phyloP scores from a whole-genome alignment of 2,888 invertebrate genomes.

The Graphium colonna region DNA sequence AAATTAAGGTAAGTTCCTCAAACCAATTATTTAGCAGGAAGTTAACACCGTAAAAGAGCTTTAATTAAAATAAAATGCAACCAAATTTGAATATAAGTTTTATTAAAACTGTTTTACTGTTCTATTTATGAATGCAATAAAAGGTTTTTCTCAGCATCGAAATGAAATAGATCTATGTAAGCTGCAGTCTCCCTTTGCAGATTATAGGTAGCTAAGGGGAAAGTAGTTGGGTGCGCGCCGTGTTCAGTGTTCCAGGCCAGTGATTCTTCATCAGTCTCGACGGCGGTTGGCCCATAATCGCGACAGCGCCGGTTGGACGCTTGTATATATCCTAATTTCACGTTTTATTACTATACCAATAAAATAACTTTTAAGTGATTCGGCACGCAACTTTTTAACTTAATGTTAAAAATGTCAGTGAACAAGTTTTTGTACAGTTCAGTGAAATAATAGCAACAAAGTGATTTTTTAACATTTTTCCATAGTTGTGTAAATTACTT shows the following conservation, averaged over 20 bases:
- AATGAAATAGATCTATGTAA: conserved; percentile 2
- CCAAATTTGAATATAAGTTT: too few species aligned
- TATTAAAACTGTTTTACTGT: too few species aligned
- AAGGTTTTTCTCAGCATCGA: not conserved
- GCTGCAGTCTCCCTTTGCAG: conserved; percentile 23
- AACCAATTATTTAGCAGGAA: too few species aligned
- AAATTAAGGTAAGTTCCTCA: too few species aligned
- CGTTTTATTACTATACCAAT: too few species aligned
- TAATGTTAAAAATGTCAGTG: too few species aligned
- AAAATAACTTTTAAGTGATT: too few species aligned
- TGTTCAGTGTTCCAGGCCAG: conserved; percentile 73
- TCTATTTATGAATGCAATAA: too few species aligned
- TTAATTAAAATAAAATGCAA: too few species aligned
- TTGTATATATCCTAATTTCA: conserved; percentile 12
- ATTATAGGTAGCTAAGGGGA: conserved; percentile 30
- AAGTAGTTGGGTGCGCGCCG: conserved; percentile 47
- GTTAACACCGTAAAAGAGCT: too few species aligned
- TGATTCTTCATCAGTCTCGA: conserved; percentile 57
- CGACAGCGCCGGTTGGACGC: conserved; percentile 28
- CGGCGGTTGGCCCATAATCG: conserved; percentile 48
- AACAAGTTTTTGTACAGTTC: not conserved
- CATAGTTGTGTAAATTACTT: not conserved
- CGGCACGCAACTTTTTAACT: too few species aligned
- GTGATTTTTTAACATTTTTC: conserved; percentile 1
- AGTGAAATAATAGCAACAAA: not conserved